phyloP scores from a whole-genome alignment of 2,888 invertebrate genomes.

The Drosophila phalerata region DNA sequence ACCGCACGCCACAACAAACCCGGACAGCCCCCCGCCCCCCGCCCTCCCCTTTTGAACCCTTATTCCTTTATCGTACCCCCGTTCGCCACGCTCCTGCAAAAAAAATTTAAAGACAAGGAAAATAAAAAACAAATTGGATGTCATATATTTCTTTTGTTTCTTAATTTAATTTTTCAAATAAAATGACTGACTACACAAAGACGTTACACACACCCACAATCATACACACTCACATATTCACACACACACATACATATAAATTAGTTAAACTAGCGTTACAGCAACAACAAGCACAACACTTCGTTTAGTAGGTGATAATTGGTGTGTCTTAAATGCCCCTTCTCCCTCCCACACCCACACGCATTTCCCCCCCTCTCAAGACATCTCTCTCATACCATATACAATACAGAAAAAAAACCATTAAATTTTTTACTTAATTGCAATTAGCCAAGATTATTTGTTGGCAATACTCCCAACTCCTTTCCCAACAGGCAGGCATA shows the following conservation, averaged over 20 bases:
- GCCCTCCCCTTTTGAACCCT: not conserved
- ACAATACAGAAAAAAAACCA: not conserved
- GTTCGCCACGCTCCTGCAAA: not conserved
- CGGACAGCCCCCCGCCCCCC: conserved; percentile 54
- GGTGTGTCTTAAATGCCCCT: conserved; percentile 73
- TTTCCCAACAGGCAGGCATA: conserved; percentile 49
- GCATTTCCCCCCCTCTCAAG: not conserved
- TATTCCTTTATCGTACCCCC: not conserved
- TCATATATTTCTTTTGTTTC: conserved; percentile 40
- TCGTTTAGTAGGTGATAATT: conserved; percentile 79
- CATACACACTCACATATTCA: conserved; percentile 26
- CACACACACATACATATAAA: conserved; percentile 35
- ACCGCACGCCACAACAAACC: conserved; percentile 62
- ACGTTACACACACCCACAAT: conserved; percentile 46
- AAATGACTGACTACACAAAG: conserved; percentile 70
- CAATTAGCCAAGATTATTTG: conserved; percentile 48
- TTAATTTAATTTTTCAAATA: conserved; percentile 16
- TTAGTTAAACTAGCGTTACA: conserved; percentile 67
- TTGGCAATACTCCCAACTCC: conserved; percentile 12
- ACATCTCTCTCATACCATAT: not conserved
- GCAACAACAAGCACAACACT: conserved; percentile 61
- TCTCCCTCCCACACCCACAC: not conserved
- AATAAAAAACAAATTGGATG: conserved; percentile 39
- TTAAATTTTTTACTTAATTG: conserved; percentile 60
- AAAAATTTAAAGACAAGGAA: conserved; percentile 37